These are phyloP conservation scores for Phoenicopterus ruber DNA, from an alignment of 2,113 vertebrate genomes.

Conservation along the genomic window DNA sequence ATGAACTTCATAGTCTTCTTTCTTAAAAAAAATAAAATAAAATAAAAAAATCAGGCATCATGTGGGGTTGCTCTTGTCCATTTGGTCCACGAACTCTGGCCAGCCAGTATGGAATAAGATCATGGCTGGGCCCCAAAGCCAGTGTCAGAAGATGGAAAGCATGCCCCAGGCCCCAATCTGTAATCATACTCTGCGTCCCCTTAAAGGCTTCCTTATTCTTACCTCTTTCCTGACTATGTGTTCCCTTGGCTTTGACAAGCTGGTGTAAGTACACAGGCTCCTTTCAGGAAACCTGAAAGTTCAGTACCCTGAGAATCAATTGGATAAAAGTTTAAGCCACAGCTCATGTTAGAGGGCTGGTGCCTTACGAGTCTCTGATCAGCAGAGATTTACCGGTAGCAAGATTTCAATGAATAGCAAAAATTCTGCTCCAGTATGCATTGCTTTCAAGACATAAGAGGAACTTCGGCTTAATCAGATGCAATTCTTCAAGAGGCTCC, in stretches of 20 bases:
- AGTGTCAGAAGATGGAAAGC: background rate
- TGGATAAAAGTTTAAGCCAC: background rate
- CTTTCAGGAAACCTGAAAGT: background rate
- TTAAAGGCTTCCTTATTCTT: background rate
- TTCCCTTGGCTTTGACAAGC: background rate
- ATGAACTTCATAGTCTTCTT: background rate
- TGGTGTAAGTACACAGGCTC: background rate
- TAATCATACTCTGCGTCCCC: background rate
- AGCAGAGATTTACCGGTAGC: background rate
- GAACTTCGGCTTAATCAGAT: background rate
- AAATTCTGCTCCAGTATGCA: background rate
- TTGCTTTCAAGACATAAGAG: background rate
- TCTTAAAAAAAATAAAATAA: background rate
- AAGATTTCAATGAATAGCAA: background rate
- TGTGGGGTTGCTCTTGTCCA: background rate
- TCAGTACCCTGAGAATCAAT: background rate
- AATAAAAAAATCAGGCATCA: background rate
- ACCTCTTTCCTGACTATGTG: background rate
- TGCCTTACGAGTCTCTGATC: background rate
- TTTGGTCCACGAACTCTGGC: rapidly evolving
- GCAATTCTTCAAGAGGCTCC: background rate
- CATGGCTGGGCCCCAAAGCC: rapidly evolving
- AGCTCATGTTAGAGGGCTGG: background rate
- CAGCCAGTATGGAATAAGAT: background rate
- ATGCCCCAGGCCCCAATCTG: background rate